A percentile compares a stretch with the other conserved stretches of the same genome.
Conservation (phyloP, 2,888 invertebrate species). For the Trichacis sp. region DNA sequence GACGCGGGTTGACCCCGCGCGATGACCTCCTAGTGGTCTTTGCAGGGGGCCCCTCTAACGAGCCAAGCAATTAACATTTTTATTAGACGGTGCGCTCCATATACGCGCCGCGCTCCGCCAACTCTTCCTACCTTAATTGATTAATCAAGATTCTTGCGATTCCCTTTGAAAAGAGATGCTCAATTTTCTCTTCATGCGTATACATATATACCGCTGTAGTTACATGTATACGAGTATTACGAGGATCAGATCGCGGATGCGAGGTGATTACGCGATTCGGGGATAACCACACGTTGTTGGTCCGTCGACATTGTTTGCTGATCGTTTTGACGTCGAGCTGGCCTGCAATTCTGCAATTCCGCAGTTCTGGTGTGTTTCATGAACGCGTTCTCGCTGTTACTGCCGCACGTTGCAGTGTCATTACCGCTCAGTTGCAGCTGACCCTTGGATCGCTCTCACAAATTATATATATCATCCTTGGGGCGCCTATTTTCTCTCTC, state of each 20-base stretch:
- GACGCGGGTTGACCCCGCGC: conserved; percentile 57
- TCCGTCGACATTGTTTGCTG: conserved; percentile 67
- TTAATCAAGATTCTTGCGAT: conserved; percentile 31
- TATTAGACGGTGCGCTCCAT: conserved; percentile 61
- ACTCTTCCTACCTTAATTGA: conserved; percentile 29
- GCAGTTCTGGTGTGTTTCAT: no score
- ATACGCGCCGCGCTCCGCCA: conserved; percentile 36
- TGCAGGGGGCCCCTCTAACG: conserved; percentile 67
- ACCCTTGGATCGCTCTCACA: no score
- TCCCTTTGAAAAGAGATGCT: no score
- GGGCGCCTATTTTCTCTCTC: no score
- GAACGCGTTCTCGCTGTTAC: no score
- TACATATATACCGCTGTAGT: no score
- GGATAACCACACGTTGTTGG: conserved; percentile 69
- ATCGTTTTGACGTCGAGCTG: conserved; percentile 69
- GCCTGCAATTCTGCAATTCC: no score
- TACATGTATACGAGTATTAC: no score
- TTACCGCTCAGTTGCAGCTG: no score
- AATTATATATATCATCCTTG: no score
- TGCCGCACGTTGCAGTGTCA: no score
- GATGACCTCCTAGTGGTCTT: conserved; percentile 63
- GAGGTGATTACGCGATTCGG: conserved; percentile 62
- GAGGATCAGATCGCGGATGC: no score
- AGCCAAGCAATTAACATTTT: conserved; percentile 68
- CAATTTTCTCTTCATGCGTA: neutral